Percentiles rank a stretch among this genome's conserved stretches.
Evolutionary conservation across 2,797 vertebrate genomes (phyloP).

Genomic region (Tenualosa thibaudeaui): DNA sequence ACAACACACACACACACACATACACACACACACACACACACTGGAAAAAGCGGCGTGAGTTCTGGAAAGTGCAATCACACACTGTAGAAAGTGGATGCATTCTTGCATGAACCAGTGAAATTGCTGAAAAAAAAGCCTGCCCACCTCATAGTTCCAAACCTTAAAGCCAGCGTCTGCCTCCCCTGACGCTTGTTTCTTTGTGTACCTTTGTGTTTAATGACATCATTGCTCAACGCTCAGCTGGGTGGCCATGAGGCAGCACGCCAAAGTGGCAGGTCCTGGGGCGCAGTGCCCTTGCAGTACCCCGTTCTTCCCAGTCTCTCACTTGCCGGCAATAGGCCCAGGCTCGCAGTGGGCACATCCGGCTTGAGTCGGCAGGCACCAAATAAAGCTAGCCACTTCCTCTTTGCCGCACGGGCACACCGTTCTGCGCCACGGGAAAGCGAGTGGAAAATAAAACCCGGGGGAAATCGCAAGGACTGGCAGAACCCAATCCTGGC

Average conservation of each 20-base stretch:
- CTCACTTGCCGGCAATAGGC: not conserved
- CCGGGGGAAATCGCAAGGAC: conserved; percentile 17
- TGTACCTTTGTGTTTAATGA: not conserved
- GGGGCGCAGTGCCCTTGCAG: not conserved
- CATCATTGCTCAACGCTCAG: conserved; percentile 7
- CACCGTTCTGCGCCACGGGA: conserved; percentile 54
- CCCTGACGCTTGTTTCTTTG: not conserved
- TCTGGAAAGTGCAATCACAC: not conserved
- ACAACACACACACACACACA: not conserved
- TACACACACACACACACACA: not conserved
- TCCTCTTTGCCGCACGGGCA: conserved; percentile 58
- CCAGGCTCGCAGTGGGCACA: not conserved
- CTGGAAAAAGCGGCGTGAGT: not conserved
- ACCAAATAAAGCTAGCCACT: conserved; percentile 67
- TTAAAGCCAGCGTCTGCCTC: not conserved
- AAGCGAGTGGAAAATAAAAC: conserved; percentile 54
- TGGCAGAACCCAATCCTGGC: not conserved
- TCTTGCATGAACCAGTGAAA: not conserved
- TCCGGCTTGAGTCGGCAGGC: conserved; percentile 18
- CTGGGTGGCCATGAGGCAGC: not conserved
- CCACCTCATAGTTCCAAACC: not conserved
- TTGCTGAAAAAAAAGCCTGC: not conserved
- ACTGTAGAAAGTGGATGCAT: not conserved
- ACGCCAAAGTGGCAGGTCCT: not conserved
- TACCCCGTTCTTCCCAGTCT: not conserved